These are phyloP conservation scores for Rosalia funebris DNA, from an alignment of 2,888 invertebrate species.

Conservation along the genomic window DNA sequence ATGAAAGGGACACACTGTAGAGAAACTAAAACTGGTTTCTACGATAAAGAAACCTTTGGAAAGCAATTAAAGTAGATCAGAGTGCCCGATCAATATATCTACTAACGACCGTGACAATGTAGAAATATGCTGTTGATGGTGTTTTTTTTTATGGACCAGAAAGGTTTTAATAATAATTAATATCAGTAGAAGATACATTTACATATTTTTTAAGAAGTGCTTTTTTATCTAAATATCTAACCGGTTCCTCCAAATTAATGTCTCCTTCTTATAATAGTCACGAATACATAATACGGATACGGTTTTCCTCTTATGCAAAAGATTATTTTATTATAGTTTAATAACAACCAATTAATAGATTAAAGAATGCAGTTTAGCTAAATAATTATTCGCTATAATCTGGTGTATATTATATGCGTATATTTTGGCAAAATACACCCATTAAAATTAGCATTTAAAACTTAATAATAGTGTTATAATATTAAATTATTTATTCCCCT, in stretches of 20 bases:
- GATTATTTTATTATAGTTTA: conserved; percentile 1
- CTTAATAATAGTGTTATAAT: too few relatives aligned
- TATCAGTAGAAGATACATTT: conserved; percentile 7
- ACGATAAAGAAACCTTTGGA: conserved; percentile 22
- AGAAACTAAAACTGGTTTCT: conserved; percentile 21
- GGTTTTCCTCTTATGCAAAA: neutral
- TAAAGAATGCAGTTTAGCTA: neutral
- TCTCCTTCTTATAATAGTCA: neutral
- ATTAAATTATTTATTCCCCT: too few relatives aligned
- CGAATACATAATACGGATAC: neutral
- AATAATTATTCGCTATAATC: neutral
- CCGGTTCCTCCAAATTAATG: conserved; percentile 4
- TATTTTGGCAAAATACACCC: too few relatives aligned
- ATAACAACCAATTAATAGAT: neutral
- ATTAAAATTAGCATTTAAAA: too few relatives aligned
- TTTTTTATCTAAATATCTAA: neutral
- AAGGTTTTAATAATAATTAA: conserved; percentile 11
- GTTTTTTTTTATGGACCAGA: neutral
- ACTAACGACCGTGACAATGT: conserved; percentile 25
- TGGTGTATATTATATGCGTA: too few relatives aligned
- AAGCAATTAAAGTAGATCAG: conserved; percentile 27
- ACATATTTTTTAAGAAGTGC: conserved; percentile 2
- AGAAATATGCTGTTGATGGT: conserved; percentile 15
- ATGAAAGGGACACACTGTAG: conserved; percentile 9
- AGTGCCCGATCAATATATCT: conserved; percentile 22